These are phyloP conservation scores for Triplophysa yarkandensis DNA, from an alignment of 2,797 vertebrate genomes.

Conservation along the genomic window DNA sequence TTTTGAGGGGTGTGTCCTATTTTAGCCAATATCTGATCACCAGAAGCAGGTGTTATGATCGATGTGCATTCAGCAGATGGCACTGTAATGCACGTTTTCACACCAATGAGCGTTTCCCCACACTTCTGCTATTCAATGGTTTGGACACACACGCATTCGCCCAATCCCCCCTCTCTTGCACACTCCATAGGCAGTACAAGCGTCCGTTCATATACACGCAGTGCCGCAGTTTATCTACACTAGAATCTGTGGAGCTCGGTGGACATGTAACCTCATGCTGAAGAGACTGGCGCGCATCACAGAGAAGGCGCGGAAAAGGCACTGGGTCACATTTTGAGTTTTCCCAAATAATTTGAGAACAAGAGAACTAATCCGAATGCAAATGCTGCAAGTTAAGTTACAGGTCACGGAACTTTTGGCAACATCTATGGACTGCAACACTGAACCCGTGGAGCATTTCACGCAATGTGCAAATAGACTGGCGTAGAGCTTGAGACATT, in stretches of 20 bases:
- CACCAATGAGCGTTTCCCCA: conserved; percentile 5
- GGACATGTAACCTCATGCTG: neutral
- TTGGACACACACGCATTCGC: conserved; percentile 25
- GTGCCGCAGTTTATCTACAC: conserved; percentile 56
- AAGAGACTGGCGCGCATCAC: neutral
- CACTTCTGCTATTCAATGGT: conserved; percentile 34
- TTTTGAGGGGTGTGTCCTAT: neutral
- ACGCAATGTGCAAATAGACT: conserved; percentile 26
- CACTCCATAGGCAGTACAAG: conserved; percentile 5
- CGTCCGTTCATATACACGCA: conserved; percentile 22
- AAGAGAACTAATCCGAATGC: neutral
- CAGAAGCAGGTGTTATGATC: conserved; percentile 3
- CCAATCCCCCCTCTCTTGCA: conserved; percentile 15
- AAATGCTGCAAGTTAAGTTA: neutral
- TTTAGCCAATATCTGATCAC: neutral
- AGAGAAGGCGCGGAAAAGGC: conserved; percentile 3
- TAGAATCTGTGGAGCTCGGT: neutral
- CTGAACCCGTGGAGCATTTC: neutral
- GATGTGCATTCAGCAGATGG: conserved; percentile 21
- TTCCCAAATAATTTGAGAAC: neutral
- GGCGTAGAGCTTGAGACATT: conserved; percentile 53
- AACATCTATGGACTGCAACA: conserved; percentile 11
- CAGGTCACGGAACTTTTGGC: neutral
- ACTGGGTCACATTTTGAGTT: neutral
- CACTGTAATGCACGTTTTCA: conserved; percentile 34